These are phyloP conservation scores for Nanorana parkeri DNA, from an alignment of 2,113 vertebrate genomes.

Conservation along the genomic window DNA sequence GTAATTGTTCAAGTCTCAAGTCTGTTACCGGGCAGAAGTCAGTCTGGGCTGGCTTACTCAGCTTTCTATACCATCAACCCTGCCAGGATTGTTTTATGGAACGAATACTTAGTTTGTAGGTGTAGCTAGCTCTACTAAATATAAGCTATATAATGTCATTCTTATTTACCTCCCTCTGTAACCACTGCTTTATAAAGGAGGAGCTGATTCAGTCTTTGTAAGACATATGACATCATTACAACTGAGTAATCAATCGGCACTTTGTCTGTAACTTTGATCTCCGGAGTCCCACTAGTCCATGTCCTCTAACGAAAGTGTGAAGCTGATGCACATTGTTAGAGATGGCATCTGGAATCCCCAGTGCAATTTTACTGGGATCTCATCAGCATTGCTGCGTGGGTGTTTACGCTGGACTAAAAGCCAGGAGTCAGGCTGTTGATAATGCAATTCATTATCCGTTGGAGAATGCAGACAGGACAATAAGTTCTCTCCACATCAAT, in stretches of 20 bases:
- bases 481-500: slow-evolving; percentile 18
- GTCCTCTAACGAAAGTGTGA: neutral
- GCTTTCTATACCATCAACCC: too few relatives aligned
- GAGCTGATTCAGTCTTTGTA: neutral
- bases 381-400: slow-evolving; percentile 37
- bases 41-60: too few relatives aligned
- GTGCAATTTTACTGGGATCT: slow-evolving; percentile 9
- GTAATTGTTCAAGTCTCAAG: too few relatives aligned
- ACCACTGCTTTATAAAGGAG: neutral
- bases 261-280: slow-evolving; percentile 22
- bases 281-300: neutral
- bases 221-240: neutral
- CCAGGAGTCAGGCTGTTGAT: slow-evolving; percentile 9
- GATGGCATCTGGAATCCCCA: slow-evolving; percentile 19
- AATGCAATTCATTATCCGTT: slow-evolving; percentile 40
- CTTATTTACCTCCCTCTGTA: neutral
- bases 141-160: too few relatives aligned
- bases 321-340: slow-evolving; percentile 7
- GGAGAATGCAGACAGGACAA: slow-evolving; percentile 6
- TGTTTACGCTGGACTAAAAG: slow-evolving; percentile 19
- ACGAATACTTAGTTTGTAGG: too few relatives aligned
- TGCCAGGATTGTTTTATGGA: too few relatives aligned
- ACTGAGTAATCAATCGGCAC: slow-evolving; percentile 2
- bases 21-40: too few relatives aligned
- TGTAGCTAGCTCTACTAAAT: too few relatives aligned